These are phyloP conservation scores for Reticulitermes lucifugus DNA, from an alignment of 2,888 invertebrate species.

Conservation along the genomic window DNA sequence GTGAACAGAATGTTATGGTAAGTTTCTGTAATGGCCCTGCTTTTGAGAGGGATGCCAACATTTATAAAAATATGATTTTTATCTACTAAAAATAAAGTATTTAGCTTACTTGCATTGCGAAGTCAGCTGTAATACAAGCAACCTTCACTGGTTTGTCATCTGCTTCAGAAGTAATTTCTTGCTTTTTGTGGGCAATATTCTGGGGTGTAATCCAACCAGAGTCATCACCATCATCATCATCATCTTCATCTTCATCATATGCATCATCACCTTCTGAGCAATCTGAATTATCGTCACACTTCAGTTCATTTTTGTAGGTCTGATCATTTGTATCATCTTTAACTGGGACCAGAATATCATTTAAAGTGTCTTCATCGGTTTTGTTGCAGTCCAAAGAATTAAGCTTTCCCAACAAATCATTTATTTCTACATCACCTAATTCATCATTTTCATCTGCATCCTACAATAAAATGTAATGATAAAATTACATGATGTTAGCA, in stretches of 20 bases:
- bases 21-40: too few species aligned
- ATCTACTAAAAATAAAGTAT: too few species aligned
- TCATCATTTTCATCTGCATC: background rate
- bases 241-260: constrained; percentile 51
- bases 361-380: constrained; percentile 56
- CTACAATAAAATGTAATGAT: background rate
- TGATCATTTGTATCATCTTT: constrained; percentile 51
- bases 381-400: constrained; percentile 51
- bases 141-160: constrained; percentile 78
- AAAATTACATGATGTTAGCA: too few species aligned
- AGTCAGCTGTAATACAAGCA: constrained; percentile 96
- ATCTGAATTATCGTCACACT: background rate
- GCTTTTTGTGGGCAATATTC: constrained; percentile 82
- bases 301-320: background rate
- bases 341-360: constrained; percentile 60
- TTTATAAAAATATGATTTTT: too few species aligned
- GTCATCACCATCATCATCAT: constrained; percentile 58
- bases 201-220: constrained; percentile 88
- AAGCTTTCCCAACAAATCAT: constrained; percentile 53
- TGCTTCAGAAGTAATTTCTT: constrained; percentile 74
- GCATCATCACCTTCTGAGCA: background rate
- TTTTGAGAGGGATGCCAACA: too few species aligned
- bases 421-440: constrained; percentile 49
- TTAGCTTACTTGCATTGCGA: constrained; percentile 85
- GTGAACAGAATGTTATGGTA: too few species aligned